Evolutionary conservation across 2,888 invertebrate genomes (phyloP), one percentile per base, ranked within the genome.

Genomic region (Leucophenga montana): DNA sequence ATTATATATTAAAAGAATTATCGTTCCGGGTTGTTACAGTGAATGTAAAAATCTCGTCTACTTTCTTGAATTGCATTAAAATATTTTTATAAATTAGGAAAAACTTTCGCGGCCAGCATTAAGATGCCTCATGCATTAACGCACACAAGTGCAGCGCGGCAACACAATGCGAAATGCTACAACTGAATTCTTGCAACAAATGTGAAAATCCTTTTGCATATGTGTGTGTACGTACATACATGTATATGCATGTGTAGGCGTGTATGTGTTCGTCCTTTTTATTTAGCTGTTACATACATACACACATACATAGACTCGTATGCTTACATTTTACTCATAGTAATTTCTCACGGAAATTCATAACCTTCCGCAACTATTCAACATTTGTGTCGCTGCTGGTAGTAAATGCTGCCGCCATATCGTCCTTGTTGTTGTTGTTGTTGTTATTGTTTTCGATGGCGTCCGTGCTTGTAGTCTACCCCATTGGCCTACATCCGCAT

Each of bases 281-380:
- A 27, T 27, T 27, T 11, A 39, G 39, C 11, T 39, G 39, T 11
- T 39, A 61, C 11, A 18, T 13, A 27, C 44, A 27, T 39, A 72
- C 64, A 48, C 16, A 44, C 69, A 72, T 67, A 72, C 73, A 79
- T 78, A 27, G 3, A 27, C 27, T 3, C 27, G 4, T 27, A 27
- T 27, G 76, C 79, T 78, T 78, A 73, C 80, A 78, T 82, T 82
- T 83, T 85, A 82, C 79, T 85, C 85, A 83, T 84, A 85, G 85
- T 84, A 85, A 82, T 82, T 84, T 85, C 85, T 82, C 85, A 82
- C 84, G 85, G 85, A 82, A 82, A 82, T 85, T 82, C 86, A 85
- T 85, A 86, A 85, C 85, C 86, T 85, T 85, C 85, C 86, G 79
- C 85, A 85, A 86, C 85, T 84, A 82, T 85, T 80, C 81, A 79